Base-by-base conservation (phyloP, 2,797 vertebrate species). In the Oophaga sylvatica region DNA sequence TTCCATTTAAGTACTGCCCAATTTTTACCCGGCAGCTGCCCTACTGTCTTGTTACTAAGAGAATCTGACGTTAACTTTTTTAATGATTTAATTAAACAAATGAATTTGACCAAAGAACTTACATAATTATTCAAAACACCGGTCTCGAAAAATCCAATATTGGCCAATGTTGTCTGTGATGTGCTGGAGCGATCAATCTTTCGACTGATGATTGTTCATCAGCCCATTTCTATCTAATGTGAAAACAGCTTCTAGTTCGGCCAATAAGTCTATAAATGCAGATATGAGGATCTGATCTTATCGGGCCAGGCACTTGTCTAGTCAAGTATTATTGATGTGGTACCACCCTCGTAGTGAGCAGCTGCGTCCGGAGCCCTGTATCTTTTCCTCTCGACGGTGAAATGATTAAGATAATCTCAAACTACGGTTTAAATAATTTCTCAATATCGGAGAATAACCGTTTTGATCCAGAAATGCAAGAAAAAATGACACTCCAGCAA, bases 401-500 rank as follows among this genome's bases (percentile, higher is more conserved):
- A 20, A 22, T 53, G 5, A 53, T 48, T 48, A n/a, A 76, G 12
- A 41, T 53, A 11, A 53, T 48, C 53, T 41, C 48, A n/a, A 22
- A 53, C 73, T 76, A 0, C 11, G 20, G 7, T 53, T n/a, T 53
- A 45, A 6, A 76, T 15, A 4, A 48, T 76, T 45, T 76, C 20
- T 20, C 41, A 22, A 26, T 53, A 20, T n/a, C 19, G 53, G 22
- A n/a, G n/a, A 76, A 76, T 76, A 48, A 53, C 73, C 53, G 7
- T 75, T 75, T 75, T 53, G 10, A 53, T 48, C 45, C 73, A 53
- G n/a, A 76, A 76, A 76, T 53, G n/a, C 73, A 48, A 53, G 45
- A 53, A 48, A 76, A 76, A 41, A 60, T 35, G 59, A 45, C 31
- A n/a, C 29, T 80, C 1, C 59, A 22, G 78, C 59, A 41, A 19